Evolutionary conservation across 2,797 vertebrate species (phyloP), one percentile per base, ranked within the genome.

Genomic region (Tokudaia tokunoshimensis): DNA sequence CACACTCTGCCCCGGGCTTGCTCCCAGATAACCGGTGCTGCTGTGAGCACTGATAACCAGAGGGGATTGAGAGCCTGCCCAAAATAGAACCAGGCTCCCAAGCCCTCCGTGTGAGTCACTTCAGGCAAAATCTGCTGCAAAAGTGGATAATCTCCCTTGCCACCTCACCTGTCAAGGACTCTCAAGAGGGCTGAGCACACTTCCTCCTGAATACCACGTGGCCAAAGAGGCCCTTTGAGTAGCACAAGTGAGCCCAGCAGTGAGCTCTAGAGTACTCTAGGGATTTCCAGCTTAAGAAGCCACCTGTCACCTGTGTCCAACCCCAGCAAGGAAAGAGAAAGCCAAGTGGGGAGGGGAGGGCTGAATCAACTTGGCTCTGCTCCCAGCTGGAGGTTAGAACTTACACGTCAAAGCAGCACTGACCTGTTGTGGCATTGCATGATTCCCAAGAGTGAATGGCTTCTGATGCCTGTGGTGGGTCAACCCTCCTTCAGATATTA

Each of bases 61-160:
- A 97, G 93, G 96, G 95, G 76, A 76, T 76, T 84, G 22, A 13
- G 82, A 89, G 72, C 94, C 96, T 97, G 94, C 95, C 92, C 70
- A 95, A 98, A 98, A 97, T 98, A 98, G 97, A 86, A 85, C 65
- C 57, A 67, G 82, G 29, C 86, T 93, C 94, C 79, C 67, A 94
- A 96, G 94, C 79, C 89, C 97, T 88, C 89, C 37, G 63, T 3
- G 50, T 61, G 79, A 7, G 67, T 63, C 92, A 92, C 94, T 82
- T 95, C 12, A 94, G 94, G 95, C 97, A 96, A 97, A 96, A 70
- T 4, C 88, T 92, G 6, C 34, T 1, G 0, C 93, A 61, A 57
- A 96, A 97, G 97, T 95, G 88, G 86, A 24, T 57, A 22, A 96
- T 59, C 0, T 97, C 95, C 94, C 70, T 87, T 0, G 29, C 59